Evolutionary conservation across 2,797 vertebrate species (phyloP).

Genomic region (Meda fulgida): DNA sequence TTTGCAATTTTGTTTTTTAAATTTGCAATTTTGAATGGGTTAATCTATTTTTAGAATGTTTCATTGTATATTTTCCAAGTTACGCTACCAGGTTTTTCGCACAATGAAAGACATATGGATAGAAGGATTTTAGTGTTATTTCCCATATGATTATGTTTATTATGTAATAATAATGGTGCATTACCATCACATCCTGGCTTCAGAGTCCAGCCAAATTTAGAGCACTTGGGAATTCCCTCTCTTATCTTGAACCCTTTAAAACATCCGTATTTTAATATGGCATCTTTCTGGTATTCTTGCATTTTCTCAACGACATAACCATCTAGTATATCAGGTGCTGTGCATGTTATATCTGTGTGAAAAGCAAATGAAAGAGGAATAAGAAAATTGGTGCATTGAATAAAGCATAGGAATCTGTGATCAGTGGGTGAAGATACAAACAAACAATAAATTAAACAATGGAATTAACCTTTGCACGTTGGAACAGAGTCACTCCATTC

Average conservation of each 20-base stretch:
- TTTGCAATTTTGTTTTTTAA: too few species aligned
- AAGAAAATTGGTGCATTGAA: neutral
- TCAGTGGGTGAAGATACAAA: neutral
- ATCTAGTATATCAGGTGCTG: rapidly evolving
- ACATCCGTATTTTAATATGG: conserved; percentile 48
- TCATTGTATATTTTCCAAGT: neutral
- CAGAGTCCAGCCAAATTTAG: conserved; percentile 52
- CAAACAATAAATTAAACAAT: neutral
- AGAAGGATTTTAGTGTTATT: neutral
- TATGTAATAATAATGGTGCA: neutral
- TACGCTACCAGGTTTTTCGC: neutral
- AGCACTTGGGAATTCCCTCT: conserved; percentile 48
- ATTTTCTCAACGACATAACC: neutral
- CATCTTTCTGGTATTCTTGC: neutral
- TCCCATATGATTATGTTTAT: neutral
- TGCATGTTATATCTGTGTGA: conserved; percentile 64
- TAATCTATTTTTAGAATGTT: too few species aligned
- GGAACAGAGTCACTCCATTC: conserved; percentile 61
- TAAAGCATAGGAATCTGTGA: neutral
- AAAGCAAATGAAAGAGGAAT: neutral
- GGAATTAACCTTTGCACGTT: conserved; percentile 68
- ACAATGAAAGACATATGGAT: neutral
- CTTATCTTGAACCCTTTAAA: neutral
- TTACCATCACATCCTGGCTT: conserved; percentile 59
- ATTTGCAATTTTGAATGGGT: too few species aligned